A percentile compares a stretch with the other conserved stretches of the same genome.
Evolutionary conservation across 30 jellyfish, hydroid and myxozoan species (phyloP).

Genomic region (Pelagia noctiluca): DNA sequence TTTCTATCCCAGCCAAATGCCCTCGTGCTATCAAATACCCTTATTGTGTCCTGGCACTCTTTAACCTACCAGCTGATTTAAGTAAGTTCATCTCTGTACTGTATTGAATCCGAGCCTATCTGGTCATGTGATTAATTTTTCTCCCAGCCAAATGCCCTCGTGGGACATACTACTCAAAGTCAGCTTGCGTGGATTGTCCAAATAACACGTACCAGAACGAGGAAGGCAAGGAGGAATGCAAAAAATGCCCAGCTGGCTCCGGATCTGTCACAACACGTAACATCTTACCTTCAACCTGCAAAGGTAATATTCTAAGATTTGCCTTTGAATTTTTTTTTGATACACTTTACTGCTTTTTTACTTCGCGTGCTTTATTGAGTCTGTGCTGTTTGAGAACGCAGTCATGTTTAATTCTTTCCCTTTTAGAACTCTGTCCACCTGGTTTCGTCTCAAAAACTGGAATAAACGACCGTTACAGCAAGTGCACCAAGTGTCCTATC

Average conservation of each 20-base stretch:
- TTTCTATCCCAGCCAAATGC: slow-evolving; percentile 6
- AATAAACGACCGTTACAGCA: slow-evolving; percentile 22
- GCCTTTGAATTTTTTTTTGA: neutral
- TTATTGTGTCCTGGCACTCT: no score
- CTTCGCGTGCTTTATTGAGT: neutral
- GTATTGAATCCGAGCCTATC: neutral
- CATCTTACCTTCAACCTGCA: slow-evolving; percentile 37
- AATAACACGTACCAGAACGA: slow-evolving; percentile 45
- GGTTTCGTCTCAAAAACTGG: slow-evolving; percentile 75
- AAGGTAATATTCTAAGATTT: slow-evolving; percentile 39
- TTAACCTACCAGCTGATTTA: no score
- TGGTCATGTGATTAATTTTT: neutral
- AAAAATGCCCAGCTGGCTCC: slow-evolving; percentile 64
- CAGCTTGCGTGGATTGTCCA: slow-evolving; percentile 75
- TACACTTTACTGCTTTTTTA: neutral
- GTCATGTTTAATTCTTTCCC: neutral
- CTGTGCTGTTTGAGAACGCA: neutral
- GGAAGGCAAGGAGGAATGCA: slow-evolving; percentile 73
- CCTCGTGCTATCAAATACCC: no score
- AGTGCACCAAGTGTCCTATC: slow-evolving; percentile 75
- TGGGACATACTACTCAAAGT: slow-evolving; percentile 69
- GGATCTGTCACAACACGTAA: slow-evolving; percentile 49
- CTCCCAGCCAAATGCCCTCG: slow-evolving; percentile 56
- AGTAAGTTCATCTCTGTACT: no score
- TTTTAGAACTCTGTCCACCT: slow-evolving; percentile 70